Evolutionary conservation across 2,113 vertebrate genomes (phyloP), one percentile per base, ranked within the genome.

Genomic region (Blennius ocellaris): DNA sequence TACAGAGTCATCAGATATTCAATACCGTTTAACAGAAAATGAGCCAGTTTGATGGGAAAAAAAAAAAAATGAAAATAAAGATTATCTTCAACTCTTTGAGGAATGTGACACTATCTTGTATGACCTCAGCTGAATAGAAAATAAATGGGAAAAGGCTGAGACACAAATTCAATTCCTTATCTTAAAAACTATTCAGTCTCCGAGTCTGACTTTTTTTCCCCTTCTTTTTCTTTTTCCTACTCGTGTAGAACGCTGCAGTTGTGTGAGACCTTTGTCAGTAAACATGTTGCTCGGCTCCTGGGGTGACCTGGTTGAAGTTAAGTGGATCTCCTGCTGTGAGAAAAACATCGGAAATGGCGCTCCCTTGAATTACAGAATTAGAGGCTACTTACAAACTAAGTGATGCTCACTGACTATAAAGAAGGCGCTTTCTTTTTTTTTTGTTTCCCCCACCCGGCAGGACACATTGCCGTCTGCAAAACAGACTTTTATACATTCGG

Each of bases 251-350:
- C 36, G 66, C 21, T 51, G 47, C 73, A 85, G 86, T 67, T 77
- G 63, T 72, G 63, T 58, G 57, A 59, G 64, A 65, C 47, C 5
- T n/a, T 36, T 65, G 56, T 65, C 58, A 70, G 77, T 77, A 71
- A 82, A 68, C 71, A 66, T 69, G 76, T 62, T 15, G 43, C 15
- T 0, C 3, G 52, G 62, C 40, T 49, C 81, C 80, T 50, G 66
- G 8, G 43, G 56, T 60, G 67, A 80, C 75, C 57, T 40, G 40
- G 36, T 30, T 61, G 49, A 53, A 17, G 53, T 52, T 48, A 62
- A 86, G 69, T 71, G 63, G 69, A 58, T 62, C 65, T 76, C 73
- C 86, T 73, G 73, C 78, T 77, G 76, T 57, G 76, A 79, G 57
- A 41, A 21, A 43, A 70, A 59, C 56, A 62, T 55, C 10, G 0